Evolutionary conservation across 2,113 vertebrate genomes (phyloP), one percentile per base, ranked within the genome.

Genomic region (Pseudopodoces humilis): DNA sequence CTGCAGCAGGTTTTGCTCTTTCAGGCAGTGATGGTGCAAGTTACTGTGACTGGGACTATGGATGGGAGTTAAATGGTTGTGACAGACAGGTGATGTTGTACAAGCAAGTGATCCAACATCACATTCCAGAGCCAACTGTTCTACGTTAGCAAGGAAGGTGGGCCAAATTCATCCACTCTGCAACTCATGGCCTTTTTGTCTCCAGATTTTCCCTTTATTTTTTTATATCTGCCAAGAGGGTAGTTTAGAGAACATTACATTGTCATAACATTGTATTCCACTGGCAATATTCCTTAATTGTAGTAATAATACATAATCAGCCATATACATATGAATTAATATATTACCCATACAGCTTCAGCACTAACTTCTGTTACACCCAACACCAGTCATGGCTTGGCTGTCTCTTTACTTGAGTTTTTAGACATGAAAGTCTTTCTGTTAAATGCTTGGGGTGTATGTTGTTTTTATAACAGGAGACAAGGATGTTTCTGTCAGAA

Each of bases 301-400:
- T 72, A 90, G 90, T 95, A 96, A 94, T 96, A 94, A 94, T 88
- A 95, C 63, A 96, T 94, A 95, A 96, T 96, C 94, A 80, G 67
- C 79, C 75, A 77, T 83, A 92, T 77, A 96, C 1, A 3, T 83
- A 49, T 53, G 78, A 70, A 62, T 94, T 90, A 91, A 95, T 93
- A 46, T 74, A 83, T 90, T 80, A 80, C 75, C 31, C 47, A 2
- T 41, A 9, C 49, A 87, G 70, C 68, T 92, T 72, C 82, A 80
- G 58, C 62, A 9, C 44, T 76, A 18, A 58, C 49, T 89, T 68
- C 50, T 75, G 24, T 49, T 49, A 60, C 53, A 80, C 49, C 63
- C 67, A 52, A 41, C 35, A 91, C 35, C 30, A 75, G 70, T 37
- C 70, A 58, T 15, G 35, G 35, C 62, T 71, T 72, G 85, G 55